phyloP scores from a whole-genome alignment of 2,113 vertebrate genomes.

The Pseudopodoces humilis region DNA sequence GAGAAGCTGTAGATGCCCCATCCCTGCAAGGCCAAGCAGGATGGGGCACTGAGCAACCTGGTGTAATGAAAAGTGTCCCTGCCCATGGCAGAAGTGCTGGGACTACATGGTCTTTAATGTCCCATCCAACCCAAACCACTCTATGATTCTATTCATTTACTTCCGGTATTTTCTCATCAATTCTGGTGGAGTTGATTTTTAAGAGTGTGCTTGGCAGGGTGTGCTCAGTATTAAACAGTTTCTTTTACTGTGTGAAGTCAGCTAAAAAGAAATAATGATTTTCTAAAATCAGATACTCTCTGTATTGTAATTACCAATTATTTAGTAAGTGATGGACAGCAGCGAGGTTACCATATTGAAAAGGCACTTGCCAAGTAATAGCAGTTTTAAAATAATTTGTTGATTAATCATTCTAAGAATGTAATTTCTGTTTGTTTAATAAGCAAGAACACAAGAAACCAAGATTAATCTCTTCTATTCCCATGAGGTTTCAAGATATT shows the following conservation, averaged over 20 bases:
- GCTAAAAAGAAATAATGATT: not conserved
- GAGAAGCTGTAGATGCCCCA: not conserved
- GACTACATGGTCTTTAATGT: not conserved
- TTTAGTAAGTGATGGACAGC: not conserved
- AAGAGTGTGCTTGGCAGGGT: not conserved
- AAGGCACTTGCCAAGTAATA: not conserved
- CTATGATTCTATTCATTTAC: not conserved
- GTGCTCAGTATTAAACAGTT: not conserved
- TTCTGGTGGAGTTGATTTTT: not conserved
- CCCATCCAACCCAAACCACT: not conserved
- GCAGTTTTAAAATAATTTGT: not conserved
- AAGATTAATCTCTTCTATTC: not conserved
- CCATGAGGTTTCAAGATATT: not conserved
- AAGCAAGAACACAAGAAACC: not conserved
- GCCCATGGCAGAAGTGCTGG: not conserved
- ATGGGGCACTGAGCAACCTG: not conserved
- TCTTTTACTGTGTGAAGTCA: not conserved
- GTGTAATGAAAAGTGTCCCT: not conserved
- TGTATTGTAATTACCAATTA: not conserved
- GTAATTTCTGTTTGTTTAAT: not conserved
- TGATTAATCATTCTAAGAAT: not conserved
- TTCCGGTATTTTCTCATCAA: not conserved
- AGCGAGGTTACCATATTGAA: not conserved
- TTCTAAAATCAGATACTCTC: not conserved
- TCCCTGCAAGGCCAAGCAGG: not conserved